Evolutionary conservation across 2,888 invertebrate species (phyloP).

Genomic region (Drosophila neotestacea): DNA sequence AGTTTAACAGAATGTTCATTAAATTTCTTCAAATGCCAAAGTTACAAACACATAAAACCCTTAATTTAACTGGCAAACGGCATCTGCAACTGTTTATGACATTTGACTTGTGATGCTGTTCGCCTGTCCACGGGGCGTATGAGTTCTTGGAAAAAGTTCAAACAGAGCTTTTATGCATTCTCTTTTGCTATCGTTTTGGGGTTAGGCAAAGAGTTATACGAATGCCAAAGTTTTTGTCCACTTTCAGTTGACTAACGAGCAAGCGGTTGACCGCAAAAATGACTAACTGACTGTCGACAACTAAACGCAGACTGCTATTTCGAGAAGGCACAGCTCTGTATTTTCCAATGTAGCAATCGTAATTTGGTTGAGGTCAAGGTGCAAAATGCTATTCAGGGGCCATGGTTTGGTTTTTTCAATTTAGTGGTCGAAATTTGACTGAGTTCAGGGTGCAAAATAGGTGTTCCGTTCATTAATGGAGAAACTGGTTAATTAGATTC

Average conservation of each 20-base stretch:
- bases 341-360: slow-evolving; percentile 21
- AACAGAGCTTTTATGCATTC: slow-evolving; percentile 7
- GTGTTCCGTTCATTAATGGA: slow-evolving; percentile 25
- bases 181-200: neutral
- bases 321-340: neutral
- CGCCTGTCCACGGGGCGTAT: slow-evolving; percentile 21
- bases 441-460: slow-evolving; percentile 20
- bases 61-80: slow-evolving; percentile 29
- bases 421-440: slow-evolving; percentile 17
- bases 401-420: slow-evolving; percentile 8
- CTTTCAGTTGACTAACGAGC: slow-evolving; percentile 51
- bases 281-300: slow-evolving; percentile 45
- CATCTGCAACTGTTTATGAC: slow-evolving; percentile 43
- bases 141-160: slow-evolving; percentile 11
- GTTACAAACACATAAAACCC: slow-evolving; percentile 4
- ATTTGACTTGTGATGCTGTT: slow-evolving; percentile 32
- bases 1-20: neutral
- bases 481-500: slow-evolving; percentile 1
- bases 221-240: slow-evolving; percentile 29
- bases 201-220: neutral
- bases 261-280: slow-evolving; percentile 60
- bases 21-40: neutral
- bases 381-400: neutral
- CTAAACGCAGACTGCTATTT: neutral
- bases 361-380: slow-evolving; percentile 28